Evolutionary conservation across 1,140 invertebrate genomes (phyloP).

Genomic region (Coboldia fuscipes): DNA sequence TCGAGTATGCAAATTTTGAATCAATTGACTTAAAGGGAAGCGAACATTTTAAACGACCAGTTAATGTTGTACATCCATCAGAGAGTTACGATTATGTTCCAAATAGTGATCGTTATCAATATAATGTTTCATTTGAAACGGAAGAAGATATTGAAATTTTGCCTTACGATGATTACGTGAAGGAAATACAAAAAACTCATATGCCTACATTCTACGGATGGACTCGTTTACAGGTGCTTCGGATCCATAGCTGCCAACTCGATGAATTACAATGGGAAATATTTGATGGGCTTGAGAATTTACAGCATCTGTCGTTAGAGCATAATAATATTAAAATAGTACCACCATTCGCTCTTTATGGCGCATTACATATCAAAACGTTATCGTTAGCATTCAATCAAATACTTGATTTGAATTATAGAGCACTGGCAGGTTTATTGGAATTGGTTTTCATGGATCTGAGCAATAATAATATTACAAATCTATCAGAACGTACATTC

Average conservation of each 20-base stretch:
- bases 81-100: constrained; percentile 16
- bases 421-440: constrained; percentile 38
- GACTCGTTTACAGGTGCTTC: constrained; percentile 27
- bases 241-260: constrained; percentile 32
- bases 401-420: constrained; percentile 35
- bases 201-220: constrained; percentile 31
- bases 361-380: constrained; percentile 33
- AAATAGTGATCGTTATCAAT: constrained; percentile 7
- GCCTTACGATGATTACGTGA: constrained; percentile 37
- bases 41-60: constrained; percentile 15
- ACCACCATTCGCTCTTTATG: constrained; percentile 44
- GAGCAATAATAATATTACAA: constrained; percentile 37
- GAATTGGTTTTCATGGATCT: constrained; percentile 39
- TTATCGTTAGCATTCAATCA: constrained; percentile 39
- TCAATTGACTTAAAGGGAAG: constrained; percentile 11
- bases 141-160: constrained; percentile 28
- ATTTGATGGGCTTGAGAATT: constrained; percentile 35
- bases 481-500: constrained; percentile 43
- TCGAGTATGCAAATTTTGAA: constrained; percentile 26
- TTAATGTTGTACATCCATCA: constrained; percentile 12
- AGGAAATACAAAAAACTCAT: constrained; percentile 23
- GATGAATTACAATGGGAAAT: constrained; percentile 42
- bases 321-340: constrained; percentile 37
- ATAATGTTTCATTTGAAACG: constrained; percentile 3
- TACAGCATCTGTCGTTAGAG: constrained; percentile 36